phyloP scores from a whole-genome alignment of 1,140 invertebrate species.

The Campoletis sonorensis region DNA sequence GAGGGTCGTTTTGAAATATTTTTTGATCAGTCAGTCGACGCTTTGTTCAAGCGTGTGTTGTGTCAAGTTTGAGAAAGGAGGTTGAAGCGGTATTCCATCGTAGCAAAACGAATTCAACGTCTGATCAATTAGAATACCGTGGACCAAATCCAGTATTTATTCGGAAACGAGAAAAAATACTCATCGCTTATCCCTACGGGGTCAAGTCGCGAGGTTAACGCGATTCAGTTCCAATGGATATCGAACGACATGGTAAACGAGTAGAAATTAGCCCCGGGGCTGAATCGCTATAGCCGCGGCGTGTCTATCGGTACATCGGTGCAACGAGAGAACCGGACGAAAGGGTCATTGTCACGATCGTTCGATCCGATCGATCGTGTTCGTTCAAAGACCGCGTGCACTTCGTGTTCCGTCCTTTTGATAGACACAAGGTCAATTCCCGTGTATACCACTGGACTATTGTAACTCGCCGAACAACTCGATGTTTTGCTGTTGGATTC shows the following conservation, averaged over 20 bases:
- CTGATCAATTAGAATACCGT: neutral
- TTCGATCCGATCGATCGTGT: constrained; percentile 35
- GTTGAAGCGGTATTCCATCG: neutral
- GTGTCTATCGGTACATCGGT: constrained; percentile 12
- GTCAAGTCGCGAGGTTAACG: neutral
- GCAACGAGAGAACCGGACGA: constrained; percentile 29
- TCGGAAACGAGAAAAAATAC: neutral
- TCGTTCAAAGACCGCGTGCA: neutral
- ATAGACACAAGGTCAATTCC: constrained; percentile 13
- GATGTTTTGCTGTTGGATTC: neutral
- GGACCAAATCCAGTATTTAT: neutral
- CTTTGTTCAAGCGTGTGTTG: neutral
- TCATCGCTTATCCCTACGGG: neutral
- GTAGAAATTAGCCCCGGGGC: constrained; percentile 24
- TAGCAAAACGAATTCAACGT: neutral
- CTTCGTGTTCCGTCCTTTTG: neutral
- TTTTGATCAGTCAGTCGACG: neutral
- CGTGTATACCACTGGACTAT: neutral
- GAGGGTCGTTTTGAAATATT: neutral
- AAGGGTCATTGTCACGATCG: constrained; percentile 41
- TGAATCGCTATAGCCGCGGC: neutral
- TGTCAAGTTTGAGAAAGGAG: neutral
- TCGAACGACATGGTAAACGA: constrained; percentile 17
- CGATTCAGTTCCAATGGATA: constrained; percentile 8
- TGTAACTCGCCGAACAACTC: neutral